Base-by-base conservation (phyloP, 64 coral and sea anemone species). In the Anthopleura sola region DNA sequence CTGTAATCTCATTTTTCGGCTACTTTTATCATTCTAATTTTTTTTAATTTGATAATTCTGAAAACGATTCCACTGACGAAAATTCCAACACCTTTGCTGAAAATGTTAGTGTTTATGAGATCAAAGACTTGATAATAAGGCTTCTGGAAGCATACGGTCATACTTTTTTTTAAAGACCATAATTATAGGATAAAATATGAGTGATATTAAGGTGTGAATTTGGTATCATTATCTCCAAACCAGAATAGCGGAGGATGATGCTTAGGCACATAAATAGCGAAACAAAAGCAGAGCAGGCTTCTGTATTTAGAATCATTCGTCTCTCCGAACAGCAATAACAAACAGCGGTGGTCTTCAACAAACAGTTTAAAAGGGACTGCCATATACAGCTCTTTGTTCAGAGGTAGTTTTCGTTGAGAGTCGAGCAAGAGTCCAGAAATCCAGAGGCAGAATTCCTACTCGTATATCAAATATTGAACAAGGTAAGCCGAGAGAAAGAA, bases 221-320 rank as follows among this genome's bases (percentile, higher is more conserved):
- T 71, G 13, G 66, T 71, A 29, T 34, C 66, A 71, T 71, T 71
- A 71, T 71, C 29, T 32, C 28, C n/a, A 71, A 71, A 28, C n/a
- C 10, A 71, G 34, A 71, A 71, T 71, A 71, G 29, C 66, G 66
- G 66, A 71, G 66, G 66, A 34, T 71, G 66, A 71, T 71, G 29
- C 34, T 71, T 36, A 32, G 29, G 31, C 66, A 32, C 29, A 34
- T 14, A 32, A 71, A 31, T 32, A 8, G n/a, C n/a, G 11, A 4
- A 71, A 71, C 66, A 71, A 71, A n/a, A 71, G 66, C 66, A 13
- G 13, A 71, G 66, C 66, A 71, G 66, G 24, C 66, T 71, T 71
- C 29, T 71, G 66, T 16, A 32, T 32, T 71, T 32, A 34, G 12
- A 71, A 71, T 71, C n/a, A 71, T 14, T 71, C 23, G 66, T 16